These are phyloP conservation scores for Gymnoscopelus microlampas DNA, from an alignment of 2,797 vertebrate species.

Conservation along the genomic window DNA sequence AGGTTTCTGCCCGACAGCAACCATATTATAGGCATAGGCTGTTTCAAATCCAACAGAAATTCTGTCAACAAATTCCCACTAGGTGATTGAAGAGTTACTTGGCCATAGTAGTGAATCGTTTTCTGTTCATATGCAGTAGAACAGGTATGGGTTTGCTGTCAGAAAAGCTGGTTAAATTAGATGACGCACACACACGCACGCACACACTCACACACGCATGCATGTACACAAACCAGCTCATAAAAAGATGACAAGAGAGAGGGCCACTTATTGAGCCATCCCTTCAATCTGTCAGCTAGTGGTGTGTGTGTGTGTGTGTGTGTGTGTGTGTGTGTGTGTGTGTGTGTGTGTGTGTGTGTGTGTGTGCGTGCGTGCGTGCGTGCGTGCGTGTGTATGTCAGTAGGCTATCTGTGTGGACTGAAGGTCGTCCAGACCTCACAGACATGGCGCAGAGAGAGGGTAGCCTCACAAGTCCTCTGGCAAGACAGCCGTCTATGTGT, in stretches of 20 bases:
- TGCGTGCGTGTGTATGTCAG: background rate
- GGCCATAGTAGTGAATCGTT: background rate
- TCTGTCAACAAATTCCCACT: background rate
- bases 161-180: background rate
- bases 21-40: no score
- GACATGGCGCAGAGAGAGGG: slow-evolving; percentile 47
- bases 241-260: background rate
- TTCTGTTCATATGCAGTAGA: no score
- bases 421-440: slow-evolving; percentile 50
- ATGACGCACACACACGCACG: background rate
- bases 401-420: slow-evolving; percentile 36
- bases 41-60: no score
- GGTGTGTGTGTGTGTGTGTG: background rate
- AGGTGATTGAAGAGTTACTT: slow-evolving; percentile 17
- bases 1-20: no score
- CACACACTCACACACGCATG: background rate
- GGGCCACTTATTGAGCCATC: background rate
- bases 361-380: background rate
- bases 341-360: background rate
- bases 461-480: slow-evolving; percentile 3
- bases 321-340: background rate
- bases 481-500: no score
- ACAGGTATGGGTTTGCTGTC: background rate
- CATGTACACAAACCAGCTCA: no score
- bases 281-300: background rate